A percentile compares a stretch with the other conserved stretches of the same genome.
These are phyloP conservation scores for Trichomycterus rosablanca DNA, from an alignment of 2,113 vertebrate species.

Conservation along the genomic window DNA sequence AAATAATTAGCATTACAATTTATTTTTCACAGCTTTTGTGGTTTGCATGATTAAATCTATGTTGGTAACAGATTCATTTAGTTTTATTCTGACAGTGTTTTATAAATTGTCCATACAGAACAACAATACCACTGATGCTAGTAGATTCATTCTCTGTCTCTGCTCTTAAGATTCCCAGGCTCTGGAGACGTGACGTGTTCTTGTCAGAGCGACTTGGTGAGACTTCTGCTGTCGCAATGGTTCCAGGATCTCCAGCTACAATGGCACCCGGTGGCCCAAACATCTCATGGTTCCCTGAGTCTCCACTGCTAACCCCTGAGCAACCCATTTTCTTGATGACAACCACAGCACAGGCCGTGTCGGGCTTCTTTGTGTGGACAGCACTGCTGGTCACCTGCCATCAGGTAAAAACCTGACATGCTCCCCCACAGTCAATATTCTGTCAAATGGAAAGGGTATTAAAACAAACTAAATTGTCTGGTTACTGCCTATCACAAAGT, in stretches of 20 bases:
- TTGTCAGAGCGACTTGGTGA: constrained; percentile 58
- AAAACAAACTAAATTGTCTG: too few species aligned
- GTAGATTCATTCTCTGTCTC: not conserved
- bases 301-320: constrained; percentile 73
- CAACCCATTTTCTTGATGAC: constrained; percentile 95
- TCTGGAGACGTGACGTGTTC: constrained; percentile 65
- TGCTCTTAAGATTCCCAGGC: constrained; percentile 56
- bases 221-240: constrained; percentile 44
- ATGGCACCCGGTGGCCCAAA: constrained; percentile 66
- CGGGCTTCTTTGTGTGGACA: constrained; percentile 96
- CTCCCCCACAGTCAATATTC: not conserved
- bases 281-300: constrained; percentile 78
- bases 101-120: not conserved
- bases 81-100: too few species aligned
- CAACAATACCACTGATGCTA: not conserved
- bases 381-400: constrained; percentile 95
- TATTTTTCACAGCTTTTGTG: too few species aligned
- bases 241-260: constrained; percentile 49
- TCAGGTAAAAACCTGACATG: constrained; percentile 75
- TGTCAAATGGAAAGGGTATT: not conserved
- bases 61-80: too few species aligned
- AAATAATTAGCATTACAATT: too few species aligned
- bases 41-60: too few species aligned
- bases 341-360: constrained; percentile 84
- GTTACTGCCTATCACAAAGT: too few species aligned